Percentiles rank a stretch among this genome's conserved stretches.
Conservation (phyloP, 2,113 vertebrate species). For the Periophthalmus modestus region DNA sequence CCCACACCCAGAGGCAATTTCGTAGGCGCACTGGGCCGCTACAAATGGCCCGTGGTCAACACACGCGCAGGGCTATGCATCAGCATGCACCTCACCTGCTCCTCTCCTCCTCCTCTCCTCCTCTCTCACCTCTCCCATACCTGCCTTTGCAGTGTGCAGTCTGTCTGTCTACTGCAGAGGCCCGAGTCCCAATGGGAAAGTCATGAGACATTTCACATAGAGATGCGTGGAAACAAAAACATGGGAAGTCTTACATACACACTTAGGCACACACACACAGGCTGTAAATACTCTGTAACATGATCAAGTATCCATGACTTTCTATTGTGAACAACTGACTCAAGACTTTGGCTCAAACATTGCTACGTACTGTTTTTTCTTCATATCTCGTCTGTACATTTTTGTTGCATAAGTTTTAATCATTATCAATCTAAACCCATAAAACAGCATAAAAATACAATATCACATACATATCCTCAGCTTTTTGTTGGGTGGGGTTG, state of each 20-base stretch:
- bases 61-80: conserved; percentile 49
- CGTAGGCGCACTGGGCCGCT: conserved; percentile 70
- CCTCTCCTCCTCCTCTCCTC: conserved; percentile 16
- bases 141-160: neutral
- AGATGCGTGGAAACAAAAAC: conserved; percentile 47
- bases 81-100: conserved; percentile 38
- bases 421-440: too few relatives aligned
- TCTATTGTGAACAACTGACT: neutral
- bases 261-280: conserved; percentile 22
- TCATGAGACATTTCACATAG: conserved; percentile 46
- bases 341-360: neutral
- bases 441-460: too few relatives aligned
- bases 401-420: too few relatives aligned
- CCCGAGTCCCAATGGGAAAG: conserved; percentile 26
- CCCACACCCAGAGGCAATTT: conserved; percentile 76
- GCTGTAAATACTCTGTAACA: neutral
- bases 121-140: conserved; percentile 15
- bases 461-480: too few relatives aligned
- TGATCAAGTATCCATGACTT: neutral
- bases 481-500: too few relatives aligned
- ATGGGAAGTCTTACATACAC: conserved; percentile 27
- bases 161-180: conserved; percentile 9
- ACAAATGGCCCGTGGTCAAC: conserved; percentile 73
- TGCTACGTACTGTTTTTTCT: neutral
- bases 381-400: too few relatives aligned